A percentile compares a stretch with the other conserved stretches of the same genome.
These are phyloP conservation scores for Nudaria mundana DNA, from an alignment of 2,888 invertebrate genomes.

Conservation along the genomic window DNA sequence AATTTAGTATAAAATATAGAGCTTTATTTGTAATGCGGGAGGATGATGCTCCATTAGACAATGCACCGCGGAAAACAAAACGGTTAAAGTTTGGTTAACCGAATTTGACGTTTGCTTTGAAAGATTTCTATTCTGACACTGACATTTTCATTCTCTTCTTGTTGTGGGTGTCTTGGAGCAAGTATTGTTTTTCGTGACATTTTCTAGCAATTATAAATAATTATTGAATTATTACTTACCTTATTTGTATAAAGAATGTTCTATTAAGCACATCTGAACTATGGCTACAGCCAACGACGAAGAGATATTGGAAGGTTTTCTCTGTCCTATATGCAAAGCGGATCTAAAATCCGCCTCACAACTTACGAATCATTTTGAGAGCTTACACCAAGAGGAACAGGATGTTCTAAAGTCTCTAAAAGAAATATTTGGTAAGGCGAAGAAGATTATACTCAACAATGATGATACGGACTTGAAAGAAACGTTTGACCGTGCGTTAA, in stretches of 20 bases:
- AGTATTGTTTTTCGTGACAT: not conserved
- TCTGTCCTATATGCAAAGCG: conserved; percentile 96
- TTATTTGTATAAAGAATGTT: conserved; percentile 14
- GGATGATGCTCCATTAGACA: no score
- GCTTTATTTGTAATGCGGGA: no score
- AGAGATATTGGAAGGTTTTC: conserved; percentile 93
- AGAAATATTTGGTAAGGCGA: conserved; percentile 94
- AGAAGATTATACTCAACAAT: conserved; percentile 78
- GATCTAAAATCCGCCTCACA: conserved; percentile 92
- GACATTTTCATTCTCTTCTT: no score
- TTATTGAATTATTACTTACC: conserved; percentile 9
- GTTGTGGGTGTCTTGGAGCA: no score
- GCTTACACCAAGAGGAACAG: conserved; percentile 92
- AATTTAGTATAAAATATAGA: no score
- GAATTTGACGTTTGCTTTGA: not conserved
- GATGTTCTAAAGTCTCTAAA: conserved; percentile 90
- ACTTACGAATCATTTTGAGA: conserved; percentile 94
- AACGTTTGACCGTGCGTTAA: conserved; percentile 78
- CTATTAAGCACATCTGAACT: conserved; percentile 23
- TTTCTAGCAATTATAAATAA: conserved; percentile 9
- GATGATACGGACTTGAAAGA: conserved; percentile 82
- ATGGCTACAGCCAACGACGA: conserved; percentile 75
- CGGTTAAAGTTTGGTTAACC: no score
- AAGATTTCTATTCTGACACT: conserved; percentile 5
- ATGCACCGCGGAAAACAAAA: no score